Percentiles rank a stretch among this genome's conserved stretches.
phyloP scores from a whole-genome alignment of 2,888 invertebrate genomes.

The Pantelozetes paolii region DNA sequence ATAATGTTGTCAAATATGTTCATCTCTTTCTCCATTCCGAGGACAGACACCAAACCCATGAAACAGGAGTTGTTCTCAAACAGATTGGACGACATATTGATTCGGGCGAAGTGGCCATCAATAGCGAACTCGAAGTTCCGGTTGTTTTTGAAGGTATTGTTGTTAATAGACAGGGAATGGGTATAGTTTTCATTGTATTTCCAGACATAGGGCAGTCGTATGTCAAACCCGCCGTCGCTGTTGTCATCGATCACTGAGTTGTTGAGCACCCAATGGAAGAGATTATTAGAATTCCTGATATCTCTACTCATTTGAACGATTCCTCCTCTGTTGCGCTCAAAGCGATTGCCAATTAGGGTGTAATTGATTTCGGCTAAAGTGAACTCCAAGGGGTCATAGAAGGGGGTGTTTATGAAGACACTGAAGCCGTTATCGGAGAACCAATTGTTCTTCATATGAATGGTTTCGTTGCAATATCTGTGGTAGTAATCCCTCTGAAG shows the following conservation, averaged over 20 bases:
- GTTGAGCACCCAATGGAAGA: slow-evolving; percentile 89
- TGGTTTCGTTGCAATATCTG: slow-evolving; percentile 79
- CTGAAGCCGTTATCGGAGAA: slow-evolving; percentile 75
- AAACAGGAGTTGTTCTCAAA: slow-evolving; percentile 81
- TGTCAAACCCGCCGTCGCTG: slow-evolving; percentile 75
- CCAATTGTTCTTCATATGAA: slow-evolving; percentile 72
- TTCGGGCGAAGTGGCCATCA: slow-evolving; percentile 87
- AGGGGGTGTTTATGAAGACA: slow-evolving; percentile 73
- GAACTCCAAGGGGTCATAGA: slow-evolving; percentile 63
- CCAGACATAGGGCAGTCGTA: slow-evolving; percentile 89
- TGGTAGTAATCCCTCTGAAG: slow-evolving; percentile 76
- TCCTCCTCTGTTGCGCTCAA: slow-evolving; percentile 74
- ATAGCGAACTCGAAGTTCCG: slow-evolving; percentile 72
- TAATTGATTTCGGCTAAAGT: slow-evolving; percentile 65
- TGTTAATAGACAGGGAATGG: slow-evolving; percentile 79
- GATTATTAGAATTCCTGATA: slow-evolving; percentile 88
- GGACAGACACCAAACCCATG: slow-evolving; percentile 69
- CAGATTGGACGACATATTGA: slow-evolving; percentile 77
- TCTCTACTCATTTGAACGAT: slow-evolving; percentile 89
- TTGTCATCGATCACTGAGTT: slow-evolving; percentile 82
- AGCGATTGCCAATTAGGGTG: slow-evolving; percentile 76
- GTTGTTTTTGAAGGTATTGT: slow-evolving; percentile 82
- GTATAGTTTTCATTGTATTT: slow-evolving; percentile 90
- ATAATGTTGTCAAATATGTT: slow-evolving; percentile 74
- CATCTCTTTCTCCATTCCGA: slow-evolving; percentile 96